Percentiles rank a stretch among this genome's conserved stretches.
Evolutionary conservation across 2,113 vertebrate genomes (phyloP).

Genomic region (Tupaia chinensis): DNA sequence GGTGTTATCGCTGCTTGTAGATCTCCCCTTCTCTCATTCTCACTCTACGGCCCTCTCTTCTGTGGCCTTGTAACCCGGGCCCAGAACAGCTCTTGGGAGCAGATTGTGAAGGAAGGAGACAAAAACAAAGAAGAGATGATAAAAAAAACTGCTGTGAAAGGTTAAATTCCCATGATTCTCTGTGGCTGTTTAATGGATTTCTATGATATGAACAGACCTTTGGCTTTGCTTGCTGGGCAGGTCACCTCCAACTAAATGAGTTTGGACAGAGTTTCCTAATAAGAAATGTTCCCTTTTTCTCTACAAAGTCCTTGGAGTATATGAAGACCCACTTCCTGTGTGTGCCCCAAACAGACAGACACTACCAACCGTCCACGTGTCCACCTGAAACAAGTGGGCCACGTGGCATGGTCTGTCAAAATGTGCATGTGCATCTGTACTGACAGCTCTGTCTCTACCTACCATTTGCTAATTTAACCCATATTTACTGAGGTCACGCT

Average conservation of each 20-base stretch:
- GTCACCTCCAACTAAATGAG: conserved; percentile 72
- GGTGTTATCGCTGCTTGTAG: fast-evolving
- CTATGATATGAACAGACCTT: conserved; percentile 77
- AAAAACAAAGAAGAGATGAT: conserved; percentile 62
- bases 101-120: conserved; percentile 51
- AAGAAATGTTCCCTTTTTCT: conserved; percentile 10
- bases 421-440: not conserved
- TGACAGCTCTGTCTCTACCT: not conserved
- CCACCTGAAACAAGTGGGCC: not conserved
- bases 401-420: fast-evolving
- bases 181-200: conserved; percentile 73
- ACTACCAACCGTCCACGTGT: fast-evolving
- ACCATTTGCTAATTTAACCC: not conserved
- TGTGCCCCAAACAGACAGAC: not conserved
- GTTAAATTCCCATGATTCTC: conserved; percentile 69
- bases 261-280: conserved; percentile 59
- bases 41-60: not conserved
- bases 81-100: conserved; percentile 14
- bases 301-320: not conserved
- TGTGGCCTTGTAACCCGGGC: conserved; percentile 45
- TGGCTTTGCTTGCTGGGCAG: conserved; percentile 74
- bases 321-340: not conserved
- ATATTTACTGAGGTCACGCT: not conserved
- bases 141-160: conserved; percentile 66
- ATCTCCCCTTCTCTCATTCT: not conserved